phyloP scores from a whole-genome alignment of 1,140 invertebrate species.

The Coelopa frigida region DNA sequence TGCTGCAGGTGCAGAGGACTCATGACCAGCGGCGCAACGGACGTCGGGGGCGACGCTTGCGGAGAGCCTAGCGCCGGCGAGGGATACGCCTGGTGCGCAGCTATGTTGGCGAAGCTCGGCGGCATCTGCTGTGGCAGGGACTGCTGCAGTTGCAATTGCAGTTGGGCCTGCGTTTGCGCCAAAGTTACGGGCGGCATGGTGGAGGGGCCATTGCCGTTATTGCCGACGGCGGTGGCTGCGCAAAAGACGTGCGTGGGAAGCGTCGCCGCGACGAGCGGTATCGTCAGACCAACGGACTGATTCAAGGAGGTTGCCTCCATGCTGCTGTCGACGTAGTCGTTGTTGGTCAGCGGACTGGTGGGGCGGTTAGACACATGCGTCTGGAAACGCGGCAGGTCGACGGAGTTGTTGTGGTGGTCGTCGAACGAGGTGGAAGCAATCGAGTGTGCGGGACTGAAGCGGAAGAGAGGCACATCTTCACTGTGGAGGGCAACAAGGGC shows the following conservation, averaged over 20 bases:
- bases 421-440: conserved; percentile 38
- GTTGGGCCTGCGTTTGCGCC: conserved; percentile 21
- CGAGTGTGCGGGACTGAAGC: conserved; percentile 38
- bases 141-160: conserved; percentile 7
- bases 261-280: background rate
- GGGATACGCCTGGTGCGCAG: conserved; percentile 12
- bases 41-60: conserved; percentile 21
- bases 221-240: background rate
- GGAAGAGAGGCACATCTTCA: conserved; percentile 1
- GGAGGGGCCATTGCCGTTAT: background rate
- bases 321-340: conserved; percentile 8
- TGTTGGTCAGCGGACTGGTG: background rate
- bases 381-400: conserved; percentile 34
- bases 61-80: no score
- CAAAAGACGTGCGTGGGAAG: conserved; percentile 6
- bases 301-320: conserved; percentile 4
- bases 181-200: conserved; percentile 1
- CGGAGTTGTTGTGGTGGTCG: conserved; percentile 38
- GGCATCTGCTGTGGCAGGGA: conserved; percentile 11
- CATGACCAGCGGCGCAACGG: conserved; percentile 14
- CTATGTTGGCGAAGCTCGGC: conserved; percentile 23
- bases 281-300: background rate
- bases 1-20: conserved; percentile 48
- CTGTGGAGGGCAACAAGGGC: background rate
- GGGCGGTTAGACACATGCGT: conserved; percentile 7